phyloP scores from a whole-genome alignment of 2,113 vertebrate genomes.

The Chaenocephalus aceratus region DNA sequence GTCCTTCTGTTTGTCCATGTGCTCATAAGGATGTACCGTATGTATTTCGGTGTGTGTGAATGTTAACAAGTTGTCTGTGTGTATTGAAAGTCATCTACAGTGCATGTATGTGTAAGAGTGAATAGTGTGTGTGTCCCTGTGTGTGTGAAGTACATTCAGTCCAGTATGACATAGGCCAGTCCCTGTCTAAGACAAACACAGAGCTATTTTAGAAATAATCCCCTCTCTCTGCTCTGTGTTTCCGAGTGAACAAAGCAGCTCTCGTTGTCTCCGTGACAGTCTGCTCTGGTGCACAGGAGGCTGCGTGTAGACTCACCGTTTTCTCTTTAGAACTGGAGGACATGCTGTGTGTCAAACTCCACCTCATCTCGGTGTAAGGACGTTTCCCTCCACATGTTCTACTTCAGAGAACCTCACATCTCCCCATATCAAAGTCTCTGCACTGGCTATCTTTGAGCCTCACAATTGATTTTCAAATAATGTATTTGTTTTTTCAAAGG shows the following conservation, averaged over 20 bases:
- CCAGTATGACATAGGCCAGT: constrained; percentile 71
- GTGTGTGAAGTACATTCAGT: constrained; percentile 43
- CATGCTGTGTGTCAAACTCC: constrained; percentile 28
- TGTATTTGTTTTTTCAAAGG: no score
- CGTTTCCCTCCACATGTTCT: constrained; percentile 7
- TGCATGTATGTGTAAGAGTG: constrained; percentile 12
- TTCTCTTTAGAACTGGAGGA: constrained; percentile 59
- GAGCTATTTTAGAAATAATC: constrained; percentile 74
- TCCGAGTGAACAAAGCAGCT: constrained; percentile 52
- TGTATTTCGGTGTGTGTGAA: constrained; percentile 24
- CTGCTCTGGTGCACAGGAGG: constrained; percentile 57
- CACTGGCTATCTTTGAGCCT: no score
- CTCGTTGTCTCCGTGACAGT: constrained; percentile 60
- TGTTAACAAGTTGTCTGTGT: constrained; percentile 53
- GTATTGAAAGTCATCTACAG: constrained; percentile 24
- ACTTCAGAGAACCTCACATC: background rate
- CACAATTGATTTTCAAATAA: no score
- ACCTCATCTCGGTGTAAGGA: constrained; percentile 24
- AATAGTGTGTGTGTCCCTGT: constrained; percentile 28
- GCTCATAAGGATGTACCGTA: constrained; percentile 24
- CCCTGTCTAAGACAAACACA: constrained; percentile 74
- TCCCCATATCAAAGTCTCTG: background rate
- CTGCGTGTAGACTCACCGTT: constrained; percentile 54
- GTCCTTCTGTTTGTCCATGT: constrained; percentile 19
- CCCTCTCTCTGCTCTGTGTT: constrained; percentile 58